Evolutionary conservation across 1,140 invertebrate species (phyloP).

Genomic region (Musca vetustissima): DNA sequence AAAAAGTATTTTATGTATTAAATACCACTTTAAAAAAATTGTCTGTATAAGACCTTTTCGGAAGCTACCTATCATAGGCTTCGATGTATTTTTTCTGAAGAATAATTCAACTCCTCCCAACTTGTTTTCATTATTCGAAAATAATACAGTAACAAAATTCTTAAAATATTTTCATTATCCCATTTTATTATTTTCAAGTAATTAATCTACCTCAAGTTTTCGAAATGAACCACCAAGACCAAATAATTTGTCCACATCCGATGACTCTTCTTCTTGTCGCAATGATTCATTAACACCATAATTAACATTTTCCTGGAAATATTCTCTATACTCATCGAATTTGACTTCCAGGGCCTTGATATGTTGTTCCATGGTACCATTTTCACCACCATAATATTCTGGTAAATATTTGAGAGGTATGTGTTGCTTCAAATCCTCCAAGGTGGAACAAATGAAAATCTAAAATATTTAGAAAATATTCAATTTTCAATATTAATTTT

Average conservation of each 20-base stretch:
- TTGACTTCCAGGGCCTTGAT: not conserved
- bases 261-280: constrained; percentile 40
- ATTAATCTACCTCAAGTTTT: constrained; percentile 43
- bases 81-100: too few relatives aligned
- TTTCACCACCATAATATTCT: constrained; percentile 60
- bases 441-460: constrained; percentile 38
- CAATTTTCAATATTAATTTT: not conserved
- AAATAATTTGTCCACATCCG: constrained; percentile 58
- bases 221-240: constrained; percentile 64
- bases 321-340: constrained; percentile 53
- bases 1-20: too few relatives aligned
- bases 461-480: not conserved
- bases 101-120: too few relatives aligned
- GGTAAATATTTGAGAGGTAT: constrained; percentile 59
- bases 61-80: too few relatives aligned
- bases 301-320: constrained; percentile 58
- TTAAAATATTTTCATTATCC: too few relatives aligned
- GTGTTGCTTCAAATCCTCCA: constrained; percentile 54
- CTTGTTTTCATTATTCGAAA: too few relatives aligned
- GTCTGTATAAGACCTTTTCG: too few relatives aligned
- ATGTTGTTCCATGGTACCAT: constrained; percentile 48
- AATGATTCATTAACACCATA: constrained; percentile 61
- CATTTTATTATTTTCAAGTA: too few relatives aligned
- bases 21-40: too few relatives aligned
- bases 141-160: too few relatives aligned